Conservation (phyloP, 2,113 vertebrate genomes). For the Channa maculata region DNA sequence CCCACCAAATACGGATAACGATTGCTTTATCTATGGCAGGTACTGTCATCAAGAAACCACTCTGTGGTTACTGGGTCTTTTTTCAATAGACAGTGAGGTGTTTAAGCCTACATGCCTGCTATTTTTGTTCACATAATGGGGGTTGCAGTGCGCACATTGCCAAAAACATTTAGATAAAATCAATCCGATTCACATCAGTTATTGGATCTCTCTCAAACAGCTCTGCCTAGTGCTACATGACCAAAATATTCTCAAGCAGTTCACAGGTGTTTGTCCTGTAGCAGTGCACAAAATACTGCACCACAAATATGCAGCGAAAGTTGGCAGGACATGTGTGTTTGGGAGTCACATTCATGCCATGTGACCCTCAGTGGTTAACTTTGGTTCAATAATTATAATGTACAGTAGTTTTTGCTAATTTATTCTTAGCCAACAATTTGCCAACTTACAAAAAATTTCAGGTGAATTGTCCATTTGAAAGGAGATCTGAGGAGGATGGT, state of each 20-base stretch:
- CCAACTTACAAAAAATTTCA: constrained; percentile 75
- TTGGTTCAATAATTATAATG: neutral
- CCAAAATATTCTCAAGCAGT: neutral
- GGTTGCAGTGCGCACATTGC: neutral
- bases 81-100: neutral
- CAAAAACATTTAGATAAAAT: neutral
- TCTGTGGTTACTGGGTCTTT: neutral
- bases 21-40: neutral
- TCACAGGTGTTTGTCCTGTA: too few relatives aligned
- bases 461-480: constrained; percentile 71
- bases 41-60: neutral
- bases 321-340: neutral
- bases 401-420: neutral
- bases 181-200: neutral
- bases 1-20: neutral
- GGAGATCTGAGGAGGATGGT: constrained; percentile 64
- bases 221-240: neutral
- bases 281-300: neutral
- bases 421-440: neutral
- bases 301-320: neutral
- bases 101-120: neutral
- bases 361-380: neutral
- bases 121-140: neutral
- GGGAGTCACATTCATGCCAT: neutral
- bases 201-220: neutral